Base-by-base conservation (phyloP, 2,888 invertebrate species). In the Timandra comae region DNA sequence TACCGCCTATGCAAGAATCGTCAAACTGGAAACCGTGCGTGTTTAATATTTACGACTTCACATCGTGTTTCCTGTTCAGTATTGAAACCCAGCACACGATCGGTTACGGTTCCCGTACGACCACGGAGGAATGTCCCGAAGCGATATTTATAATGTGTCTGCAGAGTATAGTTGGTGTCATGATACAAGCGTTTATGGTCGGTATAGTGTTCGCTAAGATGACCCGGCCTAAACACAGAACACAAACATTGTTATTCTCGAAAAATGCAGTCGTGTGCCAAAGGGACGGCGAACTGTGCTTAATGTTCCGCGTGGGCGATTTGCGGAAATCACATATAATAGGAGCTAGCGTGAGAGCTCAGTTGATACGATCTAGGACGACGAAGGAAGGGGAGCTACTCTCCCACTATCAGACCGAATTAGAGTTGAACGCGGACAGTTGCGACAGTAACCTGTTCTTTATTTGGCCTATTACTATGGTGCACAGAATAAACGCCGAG, bases 21-120 rank as follows among this genome's bases (percentile, higher is more conserved):
- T 65, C 86, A 29, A 86, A 87, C 27, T 93, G 91, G 91, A 90
- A 88, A 23, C 95, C 96, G 0, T 97, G 97, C 67, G 90, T 97
- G 25, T 88, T 88, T 42, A 93, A 94, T 60, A 91, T 97, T 39
- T 79, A 88, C 58, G 91, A 91, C 43, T 97, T 97, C 74, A 92
- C 94, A 1, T 93, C 96, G 21, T 94, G 95, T 51, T 94, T 97
- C 74, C 88, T 97, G 38, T 97, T 96, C 88, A 95, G 94, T 68
- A 91, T 97, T 59, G 97, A 97, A 82, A 96, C 96, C 0, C 96
- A 97, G 65, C 95, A 95, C 70, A 95, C 95, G 3, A 95, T 95
- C 43, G 96, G 96, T 30, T 96, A 94, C 64, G 96, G 96, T 25
- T 90, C 91, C n/a, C 88, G 96, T 29, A 91, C 92, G 43, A 94